Base-by-base conservation (phyloP, 2,113 vertebrate species). In the Pollimyrus isidori region DNA sequence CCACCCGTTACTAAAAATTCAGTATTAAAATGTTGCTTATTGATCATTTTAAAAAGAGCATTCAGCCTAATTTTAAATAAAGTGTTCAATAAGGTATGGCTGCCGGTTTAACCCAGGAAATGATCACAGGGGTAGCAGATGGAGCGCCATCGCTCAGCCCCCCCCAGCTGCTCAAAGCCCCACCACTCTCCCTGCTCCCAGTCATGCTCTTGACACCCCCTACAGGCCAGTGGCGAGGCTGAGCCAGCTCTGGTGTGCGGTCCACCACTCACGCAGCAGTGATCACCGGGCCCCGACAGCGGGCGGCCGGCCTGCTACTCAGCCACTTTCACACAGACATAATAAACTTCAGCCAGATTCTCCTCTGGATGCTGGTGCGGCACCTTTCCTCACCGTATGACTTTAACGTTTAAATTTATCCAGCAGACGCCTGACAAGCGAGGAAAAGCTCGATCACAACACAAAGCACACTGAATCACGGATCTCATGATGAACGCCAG, bases 141-240 rank as follows among this genome's bases (percentile, higher is more conserved):
- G 15, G 35, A 76, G 69, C 30, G 19, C 30, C 69, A 10, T n/a
- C 1, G 39, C 17, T 2, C 13, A 5, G 4, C 15, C 46, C 82
- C 87, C 89, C 89, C 87, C 86, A 23, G 2, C 15, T 53, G 17
- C 52, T 56, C 52, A 17, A 3, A 10, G 58, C 89, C 89, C 87
- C 86, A 23, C 15, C 19, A 4, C 52, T 56, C 13, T 87, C 89
- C 89, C 88, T 46, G 45, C 50, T 76, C 9, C 30, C 17, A 23
- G 56, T 23, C 86, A 83, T 48, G 58, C 7, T 26, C n/a, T 65
- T 2, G 1, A n/a, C 23, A 11, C 58, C 7, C 58, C n/a, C n/a
- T 65, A 26, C 58, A 65, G 58, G 58, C 58, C 35, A 73, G 88
- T 50, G 85, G 87, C 48, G 62, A 50, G 30, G 87, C 69, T 50